Conservation (phyloP, 2,888 invertebrate species). For the Orchesella flavescens region DNA sequence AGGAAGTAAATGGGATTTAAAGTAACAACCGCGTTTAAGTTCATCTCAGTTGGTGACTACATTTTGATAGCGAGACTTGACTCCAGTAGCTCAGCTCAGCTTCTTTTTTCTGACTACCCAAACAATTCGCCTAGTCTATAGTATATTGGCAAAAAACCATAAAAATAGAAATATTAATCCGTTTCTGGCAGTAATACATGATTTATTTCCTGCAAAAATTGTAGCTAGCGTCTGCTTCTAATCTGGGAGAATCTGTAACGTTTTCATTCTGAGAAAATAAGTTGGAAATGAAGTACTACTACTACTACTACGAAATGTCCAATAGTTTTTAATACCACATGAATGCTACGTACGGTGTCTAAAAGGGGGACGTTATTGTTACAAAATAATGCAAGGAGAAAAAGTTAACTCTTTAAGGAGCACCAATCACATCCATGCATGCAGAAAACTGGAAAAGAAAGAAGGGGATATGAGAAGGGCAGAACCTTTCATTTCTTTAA, state of each 20-base stretch:
- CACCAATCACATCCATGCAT: conserved; percentile 41
- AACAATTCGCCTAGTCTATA: neutral
- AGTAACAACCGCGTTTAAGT: conserved; percentile 39
- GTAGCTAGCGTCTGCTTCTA: conserved; percentile 43
- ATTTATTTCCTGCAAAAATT: conserved; percentile 52
- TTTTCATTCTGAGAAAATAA: neutral
- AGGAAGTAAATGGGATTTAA: conserved; percentile 43
- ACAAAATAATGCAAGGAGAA: conserved; percentile 4
- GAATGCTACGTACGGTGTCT: conserved; percentile 5
- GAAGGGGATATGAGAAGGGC: conserved; percentile 35
- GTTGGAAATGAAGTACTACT: neutral
- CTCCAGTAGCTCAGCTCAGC: too few relatives aligned
- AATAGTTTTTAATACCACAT: conserved; percentile 16
- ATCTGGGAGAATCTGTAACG: conserved; percentile 22
- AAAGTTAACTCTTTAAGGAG: conserved; percentile 44
- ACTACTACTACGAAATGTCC: neutral
- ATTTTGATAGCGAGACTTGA: neutral
- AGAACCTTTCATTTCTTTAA: conserved; percentile 52
- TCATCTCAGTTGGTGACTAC: conserved; percentile 42
- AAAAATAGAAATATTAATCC: conserved; percentile 54
- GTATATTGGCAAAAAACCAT: conserved; percentile 43
- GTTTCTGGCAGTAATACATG: conserved; percentile 13
- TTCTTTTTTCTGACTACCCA: too few relatives aligned
- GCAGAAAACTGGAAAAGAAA: conserved; percentile 38
- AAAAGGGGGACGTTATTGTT: neutral